Percentiles rank a stretch among this genome's conserved stretches.
These are phyloP conservation scores for Pagrus major DNA, from an alignment of 2,113 vertebrate species.

Conservation along the genomic window DNA sequence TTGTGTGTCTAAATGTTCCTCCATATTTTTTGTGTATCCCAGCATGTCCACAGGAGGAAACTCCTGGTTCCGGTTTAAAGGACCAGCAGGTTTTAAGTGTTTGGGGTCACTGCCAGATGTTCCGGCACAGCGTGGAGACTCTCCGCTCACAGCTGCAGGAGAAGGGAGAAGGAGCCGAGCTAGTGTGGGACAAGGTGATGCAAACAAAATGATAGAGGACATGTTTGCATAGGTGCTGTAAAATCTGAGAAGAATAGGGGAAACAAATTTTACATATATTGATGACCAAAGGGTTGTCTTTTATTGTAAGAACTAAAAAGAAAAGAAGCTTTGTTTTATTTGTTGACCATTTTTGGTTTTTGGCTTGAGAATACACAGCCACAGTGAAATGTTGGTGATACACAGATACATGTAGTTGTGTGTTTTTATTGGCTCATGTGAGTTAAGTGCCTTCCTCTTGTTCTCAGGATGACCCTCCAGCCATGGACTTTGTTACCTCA, in stretches of 20 bases:
- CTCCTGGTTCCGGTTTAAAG: slow-evolving; percentile 85
- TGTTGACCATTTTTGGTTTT: background rate
- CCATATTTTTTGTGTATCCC: slow-evolving; percentile 15
- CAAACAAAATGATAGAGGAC: background rate
- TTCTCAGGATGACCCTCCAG: slow-evolving; percentile 92
- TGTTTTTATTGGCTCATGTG: background rate
- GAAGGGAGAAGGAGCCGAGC: slow-evolving; percentile 92
- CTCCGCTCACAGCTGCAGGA: slow-evolving; percentile 89
- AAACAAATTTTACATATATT: background rate
- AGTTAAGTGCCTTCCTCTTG: background rate
- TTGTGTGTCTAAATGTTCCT: background rate
- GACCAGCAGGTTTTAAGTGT: slow-evolving; percentile 96
- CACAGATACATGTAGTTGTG: background rate
- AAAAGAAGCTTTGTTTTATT: too few species aligned
- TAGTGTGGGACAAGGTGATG: slow-evolving; percentile 97
- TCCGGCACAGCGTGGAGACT: slow-evolving; percentile 92
- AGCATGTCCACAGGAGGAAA: slow-evolving; percentile 83
- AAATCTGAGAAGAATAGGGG: background rate
- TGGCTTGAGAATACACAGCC: too few species aligned
- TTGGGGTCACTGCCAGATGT: slow-evolving; percentile 90
- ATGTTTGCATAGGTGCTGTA: too few species aligned
- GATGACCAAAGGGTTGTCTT: background rate
- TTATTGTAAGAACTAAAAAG: background rate
- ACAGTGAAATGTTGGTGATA: background rate
- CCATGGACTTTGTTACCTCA: slow-evolving; percentile 98